phyloP scores from a whole-genome alignment of 2,888 invertebrate species.

The Nephrocerus scutellatus region DNA sequence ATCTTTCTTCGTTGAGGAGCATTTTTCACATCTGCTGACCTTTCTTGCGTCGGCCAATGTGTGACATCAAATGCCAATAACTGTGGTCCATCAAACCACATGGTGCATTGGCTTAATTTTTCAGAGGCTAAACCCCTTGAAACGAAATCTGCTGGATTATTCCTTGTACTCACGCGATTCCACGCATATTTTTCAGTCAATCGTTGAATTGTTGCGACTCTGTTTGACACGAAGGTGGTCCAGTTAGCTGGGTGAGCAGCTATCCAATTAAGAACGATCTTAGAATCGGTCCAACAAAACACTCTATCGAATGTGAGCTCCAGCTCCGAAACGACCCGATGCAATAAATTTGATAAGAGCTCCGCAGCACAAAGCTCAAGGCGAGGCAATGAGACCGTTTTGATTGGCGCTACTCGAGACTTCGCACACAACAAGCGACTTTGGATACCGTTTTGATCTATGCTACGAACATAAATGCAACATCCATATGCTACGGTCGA shows the following conservation, averaged over 20 bases:
- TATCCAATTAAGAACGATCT: conserved; percentile 19
- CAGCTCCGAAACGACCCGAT: conserved; percentile 11
- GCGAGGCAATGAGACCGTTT: conserved; percentile 25
- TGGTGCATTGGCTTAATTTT: conserved; percentile 1
- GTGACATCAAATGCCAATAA: conserved; percentile 2
- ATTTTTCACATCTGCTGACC: background rate
- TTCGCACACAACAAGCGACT: conserved; percentile 6
- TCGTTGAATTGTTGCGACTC: conserved; percentile 9
- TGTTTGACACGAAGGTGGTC: conserved; percentile 18
- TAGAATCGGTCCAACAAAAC: conserved; percentile 20
- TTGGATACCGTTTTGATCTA: background rate
- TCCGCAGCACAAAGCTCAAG: conserved; percentile 32
- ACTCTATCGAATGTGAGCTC: conserved; percentile 6
- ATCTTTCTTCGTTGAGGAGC: conserved; percentile 3
- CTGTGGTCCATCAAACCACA: conserved; percentile 7
- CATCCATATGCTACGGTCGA: too few relatives aligned
- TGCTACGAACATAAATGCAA: conserved; percentile 7
- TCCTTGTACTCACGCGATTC: conserved; percentile 26
- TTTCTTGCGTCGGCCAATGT: conserved; percentile 3
- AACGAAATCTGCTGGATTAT: conserved; percentile 34
- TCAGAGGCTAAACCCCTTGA: conserved; percentile 26
- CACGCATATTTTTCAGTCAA: conserved; percentile 21
- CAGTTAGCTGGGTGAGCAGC: conserved; percentile 19
- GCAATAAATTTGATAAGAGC: conserved; percentile 22
- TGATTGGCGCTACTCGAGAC: conserved; percentile 15